A percentile compares a stretch with the other conserved stretches of the same genome.
phyloP scores from a whole-genome alignment of 2,113 vertebrate genomes.

The Marcusenius ussheri region DNA sequence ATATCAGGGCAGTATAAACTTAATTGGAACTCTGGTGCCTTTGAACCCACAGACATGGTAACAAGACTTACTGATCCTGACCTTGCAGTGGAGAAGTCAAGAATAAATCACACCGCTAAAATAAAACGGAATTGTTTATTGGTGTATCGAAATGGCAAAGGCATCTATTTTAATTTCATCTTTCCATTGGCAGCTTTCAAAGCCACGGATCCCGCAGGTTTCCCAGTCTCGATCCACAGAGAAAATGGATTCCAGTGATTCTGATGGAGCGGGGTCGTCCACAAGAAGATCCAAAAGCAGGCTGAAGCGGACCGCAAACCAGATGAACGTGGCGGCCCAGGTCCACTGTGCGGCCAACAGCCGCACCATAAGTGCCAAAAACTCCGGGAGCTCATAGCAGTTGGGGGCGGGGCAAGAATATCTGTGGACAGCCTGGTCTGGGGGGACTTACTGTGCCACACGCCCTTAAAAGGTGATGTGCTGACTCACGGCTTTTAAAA shows the following conservation, averaged over 20 bases:
- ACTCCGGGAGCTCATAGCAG: not conserved
- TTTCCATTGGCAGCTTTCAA: not conserved
- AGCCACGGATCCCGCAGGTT: not conserved
- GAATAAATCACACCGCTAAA: not conserved
- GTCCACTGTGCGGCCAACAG: constrained; percentile 22
- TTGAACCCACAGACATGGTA: not conserved
- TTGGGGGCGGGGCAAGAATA: not conserved
- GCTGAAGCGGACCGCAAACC: not conserved
- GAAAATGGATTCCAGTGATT: constrained; percentile 10
- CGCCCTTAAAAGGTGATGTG: not conserved
- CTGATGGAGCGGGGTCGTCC: not conserved
- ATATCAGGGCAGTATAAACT: not conserved
- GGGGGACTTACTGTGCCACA: not conserved
- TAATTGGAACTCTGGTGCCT: not conserved
- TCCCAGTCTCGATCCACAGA: not conserved
- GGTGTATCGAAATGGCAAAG: not conserved
- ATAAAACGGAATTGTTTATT: not conserved
- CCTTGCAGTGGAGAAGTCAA: not conserved
- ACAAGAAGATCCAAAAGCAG: not conserved
- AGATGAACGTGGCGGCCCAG: not conserved
- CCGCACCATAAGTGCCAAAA: no score
- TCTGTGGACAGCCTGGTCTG: not conserved
- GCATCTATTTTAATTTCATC: not conserved
- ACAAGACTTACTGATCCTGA: not conserved
- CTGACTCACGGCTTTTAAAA: not conserved